Conservation (phyloP, 2,113 vertebrate species). For the Rhinoderma darwinii region DNA sequence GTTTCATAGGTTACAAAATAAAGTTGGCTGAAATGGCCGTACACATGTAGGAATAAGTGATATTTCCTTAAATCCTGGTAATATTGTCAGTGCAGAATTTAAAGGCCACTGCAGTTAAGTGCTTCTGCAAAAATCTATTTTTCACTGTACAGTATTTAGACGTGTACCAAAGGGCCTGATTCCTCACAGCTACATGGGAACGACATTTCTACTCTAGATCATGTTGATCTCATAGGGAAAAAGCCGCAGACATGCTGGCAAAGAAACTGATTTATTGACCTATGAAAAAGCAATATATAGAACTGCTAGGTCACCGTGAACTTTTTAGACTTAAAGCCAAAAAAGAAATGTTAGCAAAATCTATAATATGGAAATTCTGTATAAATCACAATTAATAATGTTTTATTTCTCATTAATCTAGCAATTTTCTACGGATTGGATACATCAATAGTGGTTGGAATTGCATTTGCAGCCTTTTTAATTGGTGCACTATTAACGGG, state of each 20-base stretch:
- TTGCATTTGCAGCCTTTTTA: conserved; percentile 92
- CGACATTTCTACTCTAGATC: not conserved
- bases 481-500: conserved; percentile 92
- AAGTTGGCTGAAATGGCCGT: conserved; percentile 62
- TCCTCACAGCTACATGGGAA: conserved; percentile 23
- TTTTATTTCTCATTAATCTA: conserved; percentile 63
- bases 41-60: conserved; percentile 58
- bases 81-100: conserved; percentile 39
- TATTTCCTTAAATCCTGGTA: conserved; percentile 53
- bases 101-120: conserved; percentile 40
- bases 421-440: conserved; percentile 82
- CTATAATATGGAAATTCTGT: not conserved
- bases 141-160: conserved; percentile 18
- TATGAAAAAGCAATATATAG: not conserved
- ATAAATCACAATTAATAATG: not conserved
- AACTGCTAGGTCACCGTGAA: not conserved
- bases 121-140: conserved; percentile 18
- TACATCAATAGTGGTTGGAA: conserved; percentile 91
- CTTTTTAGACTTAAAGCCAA: not conserved
- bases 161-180: conserved; percentile 18
- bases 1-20: conserved; percentile 62
- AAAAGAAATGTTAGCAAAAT: not conserved
- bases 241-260: conserved; percentile 11
- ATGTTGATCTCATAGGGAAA: conserved; percentile 28
- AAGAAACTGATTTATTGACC: conserved; percentile 16